These are phyloP conservation scores for Ditylenchus dipsaci DNA, from an alignment of 1,140 invertebrate genomes.

Conservation along the genomic window DNA sequence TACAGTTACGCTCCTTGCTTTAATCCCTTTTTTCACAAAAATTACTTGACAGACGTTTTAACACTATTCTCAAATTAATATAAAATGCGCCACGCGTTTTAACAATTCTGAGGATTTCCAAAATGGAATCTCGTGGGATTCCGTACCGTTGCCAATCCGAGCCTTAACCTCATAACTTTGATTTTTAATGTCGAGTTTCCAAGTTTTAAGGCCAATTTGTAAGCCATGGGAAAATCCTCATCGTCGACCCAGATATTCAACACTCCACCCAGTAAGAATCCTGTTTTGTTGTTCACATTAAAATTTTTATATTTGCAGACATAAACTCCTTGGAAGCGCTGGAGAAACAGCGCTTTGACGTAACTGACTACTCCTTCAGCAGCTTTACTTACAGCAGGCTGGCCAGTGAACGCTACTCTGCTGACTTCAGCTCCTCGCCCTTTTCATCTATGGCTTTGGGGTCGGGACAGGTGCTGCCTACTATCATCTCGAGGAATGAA, in stretches of 20 bases:
- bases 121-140: too few relatives aligned
- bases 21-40: too few relatives aligned
- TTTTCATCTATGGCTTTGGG: constrained; percentile 33
- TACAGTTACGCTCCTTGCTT: too few relatives aligned
- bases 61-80: too few relatives aligned
- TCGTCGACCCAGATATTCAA: not conserved
- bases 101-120: too few relatives aligned
- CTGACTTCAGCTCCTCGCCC: constrained; percentile 26
- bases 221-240: constrained; percentile 24
- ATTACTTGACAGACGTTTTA: too few relatives aligned
- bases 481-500: not conserved
- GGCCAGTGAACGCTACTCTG: constrained; percentile 30
- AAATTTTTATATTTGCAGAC: not conserved
- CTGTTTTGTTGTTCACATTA: not conserved
- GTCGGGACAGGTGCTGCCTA: constrained; percentile 25
- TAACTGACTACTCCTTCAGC: constrained; percentile 27
- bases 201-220: constrained; percentile 45
- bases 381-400: constrained; percentile 38
- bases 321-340: not conserved
- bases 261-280: not conserved
- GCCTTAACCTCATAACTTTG: too few relatives aligned
- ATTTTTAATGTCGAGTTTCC: too few relatives aligned
- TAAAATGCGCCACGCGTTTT: too few relatives aligned
- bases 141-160: too few relatives aligned
- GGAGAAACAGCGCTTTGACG: constrained; percentile 29